Evolutionary conservation across 2,113 vertebrate species (phyloP).

Genomic region (Pao palembangensis): DNA sequence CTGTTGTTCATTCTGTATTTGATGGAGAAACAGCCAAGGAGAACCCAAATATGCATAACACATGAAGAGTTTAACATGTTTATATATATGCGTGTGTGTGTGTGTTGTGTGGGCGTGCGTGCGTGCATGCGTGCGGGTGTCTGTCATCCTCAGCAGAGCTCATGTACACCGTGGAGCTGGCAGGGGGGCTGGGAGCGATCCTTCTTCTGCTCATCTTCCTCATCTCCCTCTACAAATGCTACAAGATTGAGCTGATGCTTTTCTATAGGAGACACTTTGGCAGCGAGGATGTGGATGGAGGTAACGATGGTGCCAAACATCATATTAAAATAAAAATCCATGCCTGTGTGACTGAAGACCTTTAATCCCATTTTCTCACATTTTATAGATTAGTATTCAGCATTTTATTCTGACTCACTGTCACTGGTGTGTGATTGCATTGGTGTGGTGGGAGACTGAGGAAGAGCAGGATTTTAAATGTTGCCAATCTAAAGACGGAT

Average conservation of each 20-base stretch:
- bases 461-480: conserved; percentile 58
- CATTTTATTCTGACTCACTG: neutral
- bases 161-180: conserved; percentile 98
- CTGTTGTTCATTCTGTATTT: conserved; percentile 12
- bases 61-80: neutral
- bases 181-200: conserved; percentile 95
- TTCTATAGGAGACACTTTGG: conserved; percentile 97
- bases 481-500: conserved; percentile 73
- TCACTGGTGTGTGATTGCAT: conserved; percentile 13
- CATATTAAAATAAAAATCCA: neutral
- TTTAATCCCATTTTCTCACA: conserved; percentile 9
- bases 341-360: neutral
- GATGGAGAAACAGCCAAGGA: neutral
- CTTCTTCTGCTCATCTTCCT: conserved; percentile 92
- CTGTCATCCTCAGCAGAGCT: conserved; percentile 76
- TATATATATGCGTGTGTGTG: neutral
- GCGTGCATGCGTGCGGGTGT: conserved; percentile 26
- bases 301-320: conserved; percentile 70
- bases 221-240: conserved; percentile 96
- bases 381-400: neutral
- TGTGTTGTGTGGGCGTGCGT: neutral
- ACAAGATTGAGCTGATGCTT: conserved; percentile 97
- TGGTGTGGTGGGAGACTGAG: conserved; percentile 29
- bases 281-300: conserved; percentile 92
- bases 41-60: neutral